Conservation (phyloP, 2,113 vertebrate species). For the Pontoporia blainvillei region DNA sequence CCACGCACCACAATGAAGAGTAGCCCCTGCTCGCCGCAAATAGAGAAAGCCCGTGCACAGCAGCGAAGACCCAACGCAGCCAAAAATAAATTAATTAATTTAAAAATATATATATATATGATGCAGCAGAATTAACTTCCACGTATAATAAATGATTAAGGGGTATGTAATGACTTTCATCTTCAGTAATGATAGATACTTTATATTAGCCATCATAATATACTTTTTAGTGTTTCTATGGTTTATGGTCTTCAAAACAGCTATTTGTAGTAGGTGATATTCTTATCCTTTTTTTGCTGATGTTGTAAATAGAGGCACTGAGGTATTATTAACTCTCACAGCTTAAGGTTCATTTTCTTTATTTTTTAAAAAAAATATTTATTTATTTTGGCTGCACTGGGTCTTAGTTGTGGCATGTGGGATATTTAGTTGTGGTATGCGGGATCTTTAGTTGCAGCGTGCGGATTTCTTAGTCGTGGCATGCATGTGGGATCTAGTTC, state of each 20-base stretch:
- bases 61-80: too few species aligned
- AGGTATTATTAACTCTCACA: neutral
- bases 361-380: too few species aligned
- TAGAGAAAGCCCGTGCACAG: too few species aligned
- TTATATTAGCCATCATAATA: neutral
- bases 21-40: too few species aligned
- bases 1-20: too few species aligned
- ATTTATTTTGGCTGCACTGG: too few species aligned
- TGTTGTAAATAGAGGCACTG: neutral
- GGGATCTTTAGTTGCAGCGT: too few species aligned
- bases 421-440: too few species aligned
- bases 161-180: neutral
- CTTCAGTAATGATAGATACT: neutral
- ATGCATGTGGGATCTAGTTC: too few species aligned
- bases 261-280: neutral
- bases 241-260: neutral
- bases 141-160: neutral
- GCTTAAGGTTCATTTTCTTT: neutral
- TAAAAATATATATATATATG: neutral
- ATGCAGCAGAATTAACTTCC: neutral
- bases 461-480: too few species aligned
- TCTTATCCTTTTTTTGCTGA: neutral
- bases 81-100: too few species aligned
- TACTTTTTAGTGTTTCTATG: neutral
- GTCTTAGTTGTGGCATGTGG: too few species aligned